Evolutionary conservation across 2,113 vertebrate genomes (phyloP), one percentile per base, ranked within the genome.

Genomic region (Pollimyrus isidori): DNA sequence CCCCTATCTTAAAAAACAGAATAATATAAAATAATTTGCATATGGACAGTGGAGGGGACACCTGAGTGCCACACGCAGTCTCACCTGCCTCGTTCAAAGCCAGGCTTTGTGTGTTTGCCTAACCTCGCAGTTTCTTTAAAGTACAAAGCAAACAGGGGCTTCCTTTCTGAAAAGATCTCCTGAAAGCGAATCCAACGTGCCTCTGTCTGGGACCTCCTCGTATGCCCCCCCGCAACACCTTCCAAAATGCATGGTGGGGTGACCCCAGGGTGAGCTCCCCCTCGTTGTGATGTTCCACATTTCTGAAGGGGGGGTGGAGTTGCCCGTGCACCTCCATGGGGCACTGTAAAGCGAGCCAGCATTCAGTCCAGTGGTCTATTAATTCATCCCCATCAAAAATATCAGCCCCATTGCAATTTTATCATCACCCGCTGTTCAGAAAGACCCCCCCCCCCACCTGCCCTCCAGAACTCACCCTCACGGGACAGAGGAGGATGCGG

Each of bases 41-140:
- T 88, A 7, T 49, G 45, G 58, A n/a, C 58, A 56, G 39, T 50
- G 23, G 45, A 50, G 46, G 21, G 4, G 23, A 6, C 91, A 80
- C 90, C 91, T 30, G 26, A 90, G 84, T 35, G 35, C 35, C 1
- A 35, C 35, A 35, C 35, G 62, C 10, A 3, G 62, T 91, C 92
- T 93, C 93, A 93, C 92, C 90, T 90, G 93, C 94, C 82, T 91
- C 91, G 92, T 94, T 94, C 90, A 95, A 95, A 95, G 93, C 46
- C 91, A 90, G 76, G 50, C 73, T n/a, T 21, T 65, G 26, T 19
- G 30, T 49, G n/a, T 58, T 23, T 42, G 88, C 53, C 26, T 58
- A 56, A 30, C 45, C 19, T 89, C 10, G 46, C 35, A 48, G 65
- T 35, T 52, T 52, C 87, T 83, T 80, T 19, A 42, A 56, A 65